Conservation (phyloP, 2,888 invertebrate genomes). For the Drosophila melanosoma region DNA sequence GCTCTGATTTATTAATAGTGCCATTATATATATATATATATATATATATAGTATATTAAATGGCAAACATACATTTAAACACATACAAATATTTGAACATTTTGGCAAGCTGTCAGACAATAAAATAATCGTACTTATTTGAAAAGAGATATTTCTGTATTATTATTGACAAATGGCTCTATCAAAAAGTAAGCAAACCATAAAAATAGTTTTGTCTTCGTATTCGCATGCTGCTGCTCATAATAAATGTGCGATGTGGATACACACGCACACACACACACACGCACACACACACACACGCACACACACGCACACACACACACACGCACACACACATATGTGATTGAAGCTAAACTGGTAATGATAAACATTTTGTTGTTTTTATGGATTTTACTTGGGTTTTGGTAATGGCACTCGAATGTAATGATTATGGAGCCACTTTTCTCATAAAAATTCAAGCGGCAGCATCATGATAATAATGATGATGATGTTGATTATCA, state of each 20-base stretch:
- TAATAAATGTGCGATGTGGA: slow-evolving; percentile 22
- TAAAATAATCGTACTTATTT: slow-evolving; percentile 7
- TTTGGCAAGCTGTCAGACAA: background rate
- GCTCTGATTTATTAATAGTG: background rate
- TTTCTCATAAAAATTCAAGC: slow-evolving; percentile 77
- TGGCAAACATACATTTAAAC: background rate
- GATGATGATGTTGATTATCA: slow-evolving; percentile 35
- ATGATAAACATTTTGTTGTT: slow-evolving; percentile 63
- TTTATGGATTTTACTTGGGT: slow-evolving; percentile 37
- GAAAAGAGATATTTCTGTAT: slow-evolving; percentile 22
- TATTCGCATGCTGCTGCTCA: slow-evolving; percentile 29
- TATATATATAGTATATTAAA: background rate
- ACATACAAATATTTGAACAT: background rate
- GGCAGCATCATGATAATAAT: slow-evolving; percentile 39
- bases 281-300: background rate
- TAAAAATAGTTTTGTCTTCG: slow-evolving; percentile 49
- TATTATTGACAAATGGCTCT: slow-evolving; percentile 65
- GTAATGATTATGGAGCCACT: slow-evolving; percentile 76
- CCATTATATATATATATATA: background rate
- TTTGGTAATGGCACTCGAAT: slow-evolving; percentile 69
- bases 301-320: background rate
- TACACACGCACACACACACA: background rate
- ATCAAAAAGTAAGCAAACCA: slow-evolving; percentile 49
- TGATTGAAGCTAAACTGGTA: slow-evolving; percentile 48
- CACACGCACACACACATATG: background rate